Base-by-base conservation (phyloP, 2,113 vertebrate species). In the Pteronura brasiliensis region DNA sequence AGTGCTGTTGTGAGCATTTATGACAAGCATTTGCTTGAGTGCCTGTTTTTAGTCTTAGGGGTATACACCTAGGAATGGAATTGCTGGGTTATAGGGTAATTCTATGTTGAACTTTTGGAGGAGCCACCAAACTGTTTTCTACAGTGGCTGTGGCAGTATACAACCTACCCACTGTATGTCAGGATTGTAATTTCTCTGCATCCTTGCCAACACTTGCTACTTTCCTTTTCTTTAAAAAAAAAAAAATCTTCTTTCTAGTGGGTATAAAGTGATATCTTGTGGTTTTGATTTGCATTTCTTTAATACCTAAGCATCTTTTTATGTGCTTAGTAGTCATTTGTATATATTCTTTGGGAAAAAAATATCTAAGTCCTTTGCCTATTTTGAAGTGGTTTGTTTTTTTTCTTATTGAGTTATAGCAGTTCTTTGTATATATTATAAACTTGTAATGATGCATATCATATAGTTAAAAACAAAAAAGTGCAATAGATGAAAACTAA, bases 201-300 rank as follows among this genome's bases (percentile, higher is more conserved):
- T 29, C 23, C 76, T 79, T 69, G 57, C 31, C 21, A 71, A 52
- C 15, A 34, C 44, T 47, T 91, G 12, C 34, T 23, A 72, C 29
- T 97, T 69, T 79, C n/a, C 3, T 2, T 61, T 63, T 76, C 84
- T 59, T 59, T 52, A 52, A 52, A 17, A 67, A 67, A 34, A 31
- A 65, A 3, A 93, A 52, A 59, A n/a, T 88, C 27, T 29, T 1
- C 10, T 14, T 88, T 44, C 49, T 81, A 29, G 5, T 65, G 36
- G 61, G 3, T 95, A 12, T 85, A 27, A 63, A 76, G 42, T 84
- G 4, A 36, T 20, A 63, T 81, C 71, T 80, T 42, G 4, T 21
- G 61, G 20, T 92, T 95, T 90, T 89, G 71, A 89, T 72, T 89
- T 86, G 34, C 17, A 44, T 72, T 89, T 95, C 25, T 94, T 83